Evolutionary conservation across 2,113 vertebrate species (phyloP).

Genomic region (Mustela lutreola): DNA sequence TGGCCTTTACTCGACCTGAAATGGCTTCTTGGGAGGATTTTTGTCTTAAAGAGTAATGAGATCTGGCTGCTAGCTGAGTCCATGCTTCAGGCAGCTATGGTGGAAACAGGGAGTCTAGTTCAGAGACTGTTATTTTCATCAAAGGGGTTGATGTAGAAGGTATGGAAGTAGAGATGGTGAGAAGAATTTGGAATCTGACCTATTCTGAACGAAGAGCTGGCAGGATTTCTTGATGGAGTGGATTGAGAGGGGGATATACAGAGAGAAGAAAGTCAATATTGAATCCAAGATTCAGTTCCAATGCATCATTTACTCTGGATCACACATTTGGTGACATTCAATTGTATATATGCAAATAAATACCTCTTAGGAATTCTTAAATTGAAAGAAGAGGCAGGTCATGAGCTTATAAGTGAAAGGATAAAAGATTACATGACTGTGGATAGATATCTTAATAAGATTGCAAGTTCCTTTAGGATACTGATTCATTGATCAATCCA

Average conservation of each 20-base stretch:
- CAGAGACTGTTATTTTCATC: not conserved
- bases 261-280: not conserved
- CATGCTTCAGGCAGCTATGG: not conserved
- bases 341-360: not conserved
- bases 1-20: not conserved
- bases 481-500: not conserved
- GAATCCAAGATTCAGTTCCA: not conserved
- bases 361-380: not conserved
- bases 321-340: not conserved
- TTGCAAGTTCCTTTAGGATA: not conserved
- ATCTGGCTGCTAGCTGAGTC: not conserved
- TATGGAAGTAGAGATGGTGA: not conserved
- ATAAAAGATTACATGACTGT: not conserved
- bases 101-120: not conserved
- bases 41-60: not conserved
- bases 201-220: not conserved
- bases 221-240: constrained; percentile 21
- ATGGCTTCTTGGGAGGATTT: not conserved
- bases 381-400: not conserved
- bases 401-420: not conserved
- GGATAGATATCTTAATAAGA: not conserved
- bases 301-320: not conserved
- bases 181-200: not conserved
- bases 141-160: not conserved
- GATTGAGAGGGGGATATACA: not conserved